These are phyloP conservation scores for Macrosteles quadrilineatus DNA, from an alignment of 1,140 invertebrate species.

Conservation along the genomic window DNA sequence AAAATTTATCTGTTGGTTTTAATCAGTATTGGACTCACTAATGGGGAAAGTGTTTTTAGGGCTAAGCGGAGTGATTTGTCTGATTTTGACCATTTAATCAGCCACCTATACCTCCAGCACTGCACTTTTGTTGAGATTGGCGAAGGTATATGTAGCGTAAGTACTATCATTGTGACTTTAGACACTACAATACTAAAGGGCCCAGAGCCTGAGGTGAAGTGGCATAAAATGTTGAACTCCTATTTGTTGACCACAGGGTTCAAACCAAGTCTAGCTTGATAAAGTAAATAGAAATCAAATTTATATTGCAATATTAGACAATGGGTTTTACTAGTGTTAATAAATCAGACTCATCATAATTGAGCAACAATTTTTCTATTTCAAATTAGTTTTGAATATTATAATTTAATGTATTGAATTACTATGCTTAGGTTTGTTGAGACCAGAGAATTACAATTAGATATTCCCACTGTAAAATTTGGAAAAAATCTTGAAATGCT, in stretches of 20 bases:
- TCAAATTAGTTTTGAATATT: background rate
- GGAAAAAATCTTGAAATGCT: background rate
- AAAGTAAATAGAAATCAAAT: background rate
- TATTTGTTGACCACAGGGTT: background rate
- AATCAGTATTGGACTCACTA: no score
- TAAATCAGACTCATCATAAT: background rate
- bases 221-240: background rate
- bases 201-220: background rate
- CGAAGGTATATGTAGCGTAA: slow-evolving; percentile 32
- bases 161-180: background rate
- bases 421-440: background rate
- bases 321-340: background rate
- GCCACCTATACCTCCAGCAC: slow-evolving; percentile 28
- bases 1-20: no score
- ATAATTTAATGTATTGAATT: no score
- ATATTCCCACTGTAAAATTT: background rate
- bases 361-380: background rate
- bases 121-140: slow-evolving; percentile 34
- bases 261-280: background rate
- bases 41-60: no score
- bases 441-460: background rate
- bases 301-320: background rate
- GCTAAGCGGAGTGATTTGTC: background rate
- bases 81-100: slow-evolving; percentile 24
- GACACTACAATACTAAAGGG: background rate